A percentile compares a stretch with the other conserved stretches of the same genome.
These are phyloP conservation scores for Drosophila cognata DNA, from an alignment of 2,888 invertebrate species.

Conservation along the genomic window DNA sequence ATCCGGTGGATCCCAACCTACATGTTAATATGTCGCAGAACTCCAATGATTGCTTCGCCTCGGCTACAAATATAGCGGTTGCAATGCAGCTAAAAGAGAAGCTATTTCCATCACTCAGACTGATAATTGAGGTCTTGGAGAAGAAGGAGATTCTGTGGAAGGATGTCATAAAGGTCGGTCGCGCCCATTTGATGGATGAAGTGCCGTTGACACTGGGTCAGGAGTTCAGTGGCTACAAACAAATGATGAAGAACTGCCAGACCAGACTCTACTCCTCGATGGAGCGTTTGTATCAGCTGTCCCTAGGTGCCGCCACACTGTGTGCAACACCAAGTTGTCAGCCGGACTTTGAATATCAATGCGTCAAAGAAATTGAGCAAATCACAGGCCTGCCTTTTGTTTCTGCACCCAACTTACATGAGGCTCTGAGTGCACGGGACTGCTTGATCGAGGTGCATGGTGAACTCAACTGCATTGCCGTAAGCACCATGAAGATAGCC, in stretches of 20 bases:
- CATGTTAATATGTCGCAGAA: conserved; percentile 99
- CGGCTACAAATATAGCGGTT: conserved; percentile 98
- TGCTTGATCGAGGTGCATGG: conserved; percentile 97
- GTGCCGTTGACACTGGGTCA: conserved; percentile 97
- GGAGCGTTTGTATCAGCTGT: conserved; percentile 94
- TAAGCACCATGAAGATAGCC: conserved; percentile 97
- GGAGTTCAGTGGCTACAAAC: conserved; percentile 96
- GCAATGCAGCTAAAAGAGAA: conserved; percentile 93
- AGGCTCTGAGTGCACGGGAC: conserved; percentile 97
- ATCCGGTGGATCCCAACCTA: conserved; percentile 98
- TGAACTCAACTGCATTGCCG: conserved; percentile 95
- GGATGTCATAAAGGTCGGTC: conserved; percentile 96
- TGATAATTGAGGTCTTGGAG: conserved; percentile 89
- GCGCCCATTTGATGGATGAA: conserved; percentile 94
- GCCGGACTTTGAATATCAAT: conserved; percentile 94
- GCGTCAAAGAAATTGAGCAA: conserved; percentile 90
- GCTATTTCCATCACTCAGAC: conserved; percentile 91
- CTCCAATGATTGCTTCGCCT: conserved; percentile 98
- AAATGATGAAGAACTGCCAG: conserved; percentile 93
- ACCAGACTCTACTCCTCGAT: conserved; percentile 91
- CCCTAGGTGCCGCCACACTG: conserved; percentile 97
- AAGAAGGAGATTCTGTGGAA: conserved; percentile 93
- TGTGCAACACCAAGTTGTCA: conserved; percentile 97
- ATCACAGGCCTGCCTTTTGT: conserved; percentile 95
- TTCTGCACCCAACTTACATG: conserved; percentile 97